Conservation (phyloP, 2,797 vertebrate species). For the Pangasius mekongensis region DNA sequence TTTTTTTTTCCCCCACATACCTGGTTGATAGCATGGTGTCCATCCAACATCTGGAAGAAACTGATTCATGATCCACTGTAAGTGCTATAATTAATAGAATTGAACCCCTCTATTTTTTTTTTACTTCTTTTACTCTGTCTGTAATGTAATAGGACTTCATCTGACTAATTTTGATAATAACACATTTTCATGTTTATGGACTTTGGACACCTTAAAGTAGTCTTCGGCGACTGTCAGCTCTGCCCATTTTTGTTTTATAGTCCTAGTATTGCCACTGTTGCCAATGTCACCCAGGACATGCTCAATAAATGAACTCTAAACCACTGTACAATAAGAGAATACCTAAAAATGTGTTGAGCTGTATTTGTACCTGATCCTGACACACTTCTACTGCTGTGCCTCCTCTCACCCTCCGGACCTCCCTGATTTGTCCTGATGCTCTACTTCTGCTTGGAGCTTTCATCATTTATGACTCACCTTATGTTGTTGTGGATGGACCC, state of each 20-base stretch:
- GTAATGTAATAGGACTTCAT: background rate
- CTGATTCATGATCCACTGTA: background rate
- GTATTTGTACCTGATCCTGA: background rate
- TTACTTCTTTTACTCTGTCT: background rate
- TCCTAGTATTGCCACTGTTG: background rate
- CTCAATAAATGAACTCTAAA: background rate
- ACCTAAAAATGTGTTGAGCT: background rate
- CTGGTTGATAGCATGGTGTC: background rate
- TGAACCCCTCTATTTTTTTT: background rate
- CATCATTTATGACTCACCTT: background rate
- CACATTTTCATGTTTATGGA: background rate
- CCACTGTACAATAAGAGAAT: background rate
- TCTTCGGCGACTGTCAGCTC: background rate
- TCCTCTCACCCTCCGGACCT: background rate
- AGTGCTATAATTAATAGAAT: background rate
- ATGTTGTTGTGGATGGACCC: background rate
- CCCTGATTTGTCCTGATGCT: background rate
- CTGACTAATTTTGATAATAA: background rate
- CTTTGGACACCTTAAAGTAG: background rate
- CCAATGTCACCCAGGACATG: background rate
- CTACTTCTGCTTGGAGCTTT: background rate
- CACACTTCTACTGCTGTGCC: background rate
- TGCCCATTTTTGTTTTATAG: background rate
- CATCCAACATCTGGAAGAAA: background rate
- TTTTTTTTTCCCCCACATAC: no score